phyloP scores from a whole-genome alignment of 2,797 vertebrate genomes.

The Sylvilagus floridanus region DNA sequence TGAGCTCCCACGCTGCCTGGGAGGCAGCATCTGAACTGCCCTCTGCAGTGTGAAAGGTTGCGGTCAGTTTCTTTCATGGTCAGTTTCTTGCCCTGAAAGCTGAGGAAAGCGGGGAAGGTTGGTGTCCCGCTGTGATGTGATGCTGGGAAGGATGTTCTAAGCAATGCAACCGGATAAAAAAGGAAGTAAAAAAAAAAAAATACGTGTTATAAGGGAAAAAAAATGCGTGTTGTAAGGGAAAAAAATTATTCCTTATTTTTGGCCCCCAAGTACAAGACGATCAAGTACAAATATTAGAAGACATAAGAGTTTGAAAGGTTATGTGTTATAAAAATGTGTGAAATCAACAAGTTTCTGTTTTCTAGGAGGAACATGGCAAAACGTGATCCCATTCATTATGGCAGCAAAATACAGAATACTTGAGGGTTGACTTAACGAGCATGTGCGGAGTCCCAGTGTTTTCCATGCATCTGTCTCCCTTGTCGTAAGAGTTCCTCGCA shows the following conservation, averaged over 20 bases:
- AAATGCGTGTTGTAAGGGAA: background rate
- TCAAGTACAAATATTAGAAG: background rate
- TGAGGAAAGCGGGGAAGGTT: background rate
- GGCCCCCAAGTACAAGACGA: background rate
- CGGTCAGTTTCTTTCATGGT: background rate
- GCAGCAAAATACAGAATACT: background rate
- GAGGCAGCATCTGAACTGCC: rapidly evolving
- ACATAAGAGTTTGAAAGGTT: background rate
- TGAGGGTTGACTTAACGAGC: background rate
- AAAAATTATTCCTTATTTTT: background rate
- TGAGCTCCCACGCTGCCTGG: background rate
- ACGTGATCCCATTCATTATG: background rate
- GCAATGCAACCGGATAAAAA: background rate
- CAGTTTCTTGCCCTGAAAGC: background rate
- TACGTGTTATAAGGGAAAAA: background rate
- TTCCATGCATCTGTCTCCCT: background rate
- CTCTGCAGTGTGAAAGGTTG: no score
- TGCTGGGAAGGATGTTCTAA: background rate
- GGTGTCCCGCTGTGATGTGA: background rate
- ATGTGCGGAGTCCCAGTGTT: background rate
- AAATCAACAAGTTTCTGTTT: background rate
- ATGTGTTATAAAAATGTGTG: background rate
- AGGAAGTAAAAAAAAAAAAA: background rate
- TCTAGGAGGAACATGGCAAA: background rate
- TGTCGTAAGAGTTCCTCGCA: background rate